Evolutionary conservation across 2,888 invertebrate species (phyloP), one percentile per base, ranked within the genome.

Genomic region (Sarcophaga carnaria): DNA sequence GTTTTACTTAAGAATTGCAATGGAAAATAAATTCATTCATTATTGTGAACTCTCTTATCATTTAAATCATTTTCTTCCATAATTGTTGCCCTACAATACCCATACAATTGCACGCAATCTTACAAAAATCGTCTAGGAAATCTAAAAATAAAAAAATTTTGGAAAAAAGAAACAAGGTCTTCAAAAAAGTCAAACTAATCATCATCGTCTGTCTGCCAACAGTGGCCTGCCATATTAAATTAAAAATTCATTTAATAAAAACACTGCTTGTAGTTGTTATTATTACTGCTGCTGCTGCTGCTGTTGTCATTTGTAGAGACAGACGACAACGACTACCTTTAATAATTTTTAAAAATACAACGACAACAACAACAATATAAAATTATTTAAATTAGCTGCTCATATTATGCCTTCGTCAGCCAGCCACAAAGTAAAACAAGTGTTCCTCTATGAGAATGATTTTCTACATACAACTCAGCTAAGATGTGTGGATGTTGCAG

Each of bases 361-460:
- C 59, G 69, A 59, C 72, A 86, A 83, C 37, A 37, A 37, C 37
- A 37, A 37, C 37, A 37, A 37, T 10, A 37, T 10, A 74, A 80
- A 75, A 75, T 87, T 80, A 87, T 87, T 87, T 83, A 87, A 84
- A 87, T 87, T 87, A 81, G 84, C 87, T 79, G 77, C 66, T 83
- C 77, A 49, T 77, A 74, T 69, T 74, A 47, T 75, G 63, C 63
- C 37, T 37, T 37, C 8, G 37, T 37, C 37, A 37, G 37, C 10
- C 37, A 37, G 37, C 8, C 37, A 37, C 37, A 37, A 37, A 37
- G 10, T 37, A 37, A 37, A 66, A 80, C 75, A 75, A 80, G 75
- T 87, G 45, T 37, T 37, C 37, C 37, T 37, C 37, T 37, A 37
- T 37, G 37, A 37, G 37, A 37, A 10, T 0, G 0, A 37, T 37